Conservation (phyloP, 2,888 invertebrate species). For the Heterodera filipjevi region DNA sequence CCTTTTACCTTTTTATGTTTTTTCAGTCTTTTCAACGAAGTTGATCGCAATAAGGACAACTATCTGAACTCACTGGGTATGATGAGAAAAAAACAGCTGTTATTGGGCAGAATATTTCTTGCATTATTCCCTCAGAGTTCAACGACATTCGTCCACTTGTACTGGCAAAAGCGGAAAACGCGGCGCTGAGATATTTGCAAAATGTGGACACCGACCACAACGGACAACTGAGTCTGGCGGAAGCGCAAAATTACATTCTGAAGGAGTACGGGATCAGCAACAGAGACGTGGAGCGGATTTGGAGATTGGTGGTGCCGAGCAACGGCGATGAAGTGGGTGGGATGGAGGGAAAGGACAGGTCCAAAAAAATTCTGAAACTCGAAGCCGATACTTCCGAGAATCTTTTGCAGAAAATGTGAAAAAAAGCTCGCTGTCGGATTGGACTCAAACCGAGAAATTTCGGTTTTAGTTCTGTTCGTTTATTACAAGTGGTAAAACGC, state of each 20-base stretch:
- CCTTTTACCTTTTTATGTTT: neutral
- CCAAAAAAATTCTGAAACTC: neutral
- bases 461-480: too few relatives aligned
- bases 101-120: neutral
- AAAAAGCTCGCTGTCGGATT: too few relatives aligned
- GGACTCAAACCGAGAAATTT: too few relatives aligned
- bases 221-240: slow-evolving; percentile 53
- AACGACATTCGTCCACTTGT: slow-evolving; percentile 60
- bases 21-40: slow-evolving; percentile 26
- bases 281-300: slow-evolving; percentile 60
- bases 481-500: too few relatives aligned
- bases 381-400: too few relatives aligned
- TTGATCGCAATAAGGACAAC: slow-evolving; percentile 46
- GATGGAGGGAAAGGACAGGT: neutral
- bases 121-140: slow-evolving; percentile 48
- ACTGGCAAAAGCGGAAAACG: slow-evolving; percentile 62
- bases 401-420: too few relatives aligned
- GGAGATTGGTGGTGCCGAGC: slow-evolving; percentile 59
- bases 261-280: slow-evolving; percentile 63
- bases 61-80: slow-evolving; percentile 37
- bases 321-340: slow-evolving; percentile 37
- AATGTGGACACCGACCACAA: slow-evolving; percentile 59
- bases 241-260: slow-evolving; percentile 61
- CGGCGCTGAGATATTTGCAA: slow-evolving; percentile 57
- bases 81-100: neutral